These are phyloP conservation scores for Sebastes oblongus DNA, from an alignment of 2,797 vertebrate species.

Conservation along the genomic window DNA sequence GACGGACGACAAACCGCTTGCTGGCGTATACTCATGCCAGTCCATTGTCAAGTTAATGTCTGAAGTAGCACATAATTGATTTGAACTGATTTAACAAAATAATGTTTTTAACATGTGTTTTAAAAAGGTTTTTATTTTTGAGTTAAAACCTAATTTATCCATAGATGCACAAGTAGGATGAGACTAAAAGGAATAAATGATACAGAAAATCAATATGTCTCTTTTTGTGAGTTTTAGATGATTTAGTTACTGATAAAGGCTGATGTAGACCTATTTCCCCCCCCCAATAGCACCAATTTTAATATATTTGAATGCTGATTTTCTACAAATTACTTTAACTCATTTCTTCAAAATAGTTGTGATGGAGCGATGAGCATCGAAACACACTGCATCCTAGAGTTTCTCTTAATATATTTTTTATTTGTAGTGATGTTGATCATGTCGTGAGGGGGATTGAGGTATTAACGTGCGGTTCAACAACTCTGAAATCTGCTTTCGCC, in stretches of 20 bases:
- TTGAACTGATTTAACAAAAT: slow-evolving; percentile 70
- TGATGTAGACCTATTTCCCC: slow-evolving; percentile 34
- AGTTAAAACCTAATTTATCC: slow-evolving; percentile 75
- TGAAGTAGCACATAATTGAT: slow-evolving; percentile 70
- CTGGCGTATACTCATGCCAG: slow-evolving; percentile 50
- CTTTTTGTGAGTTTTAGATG: slow-evolving; percentile 53
- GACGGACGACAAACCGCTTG: slow-evolving; percentile 33
- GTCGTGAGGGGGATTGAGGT: slow-evolving; percentile 27
- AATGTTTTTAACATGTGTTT: slow-evolving; percentile 66
- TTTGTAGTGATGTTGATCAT: slow-evolving; percentile 45
- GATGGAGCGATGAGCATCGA: slow-evolving; percentile 38
- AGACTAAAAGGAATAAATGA: slow-evolving; percentile 69
- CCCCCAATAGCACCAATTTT: slow-evolving; percentile 41
- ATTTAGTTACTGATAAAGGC: slow-evolving; percentile 60
- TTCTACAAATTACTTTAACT: slow-evolving; percentile 52
- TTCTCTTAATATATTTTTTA: slow-evolving; percentile 62
- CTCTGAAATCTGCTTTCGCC: slow-evolving; percentile 68
- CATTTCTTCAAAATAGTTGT: slow-evolving; percentile 38
- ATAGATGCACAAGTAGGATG: slow-evolving; percentile 76
- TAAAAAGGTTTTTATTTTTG: slow-evolving; percentile 49
- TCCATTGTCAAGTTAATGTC: slow-evolving; percentile 53
- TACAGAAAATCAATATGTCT: slow-evolving; percentile 58
- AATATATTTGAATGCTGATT: slow-evolving; percentile 58
- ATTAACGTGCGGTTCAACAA: slow-evolving; percentile 47
- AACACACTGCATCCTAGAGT: slow-evolving; percentile 47